phyloP scores from a whole-genome alignment of 2,797 vertebrate genomes.

The Galagoides demidoff region DNA sequence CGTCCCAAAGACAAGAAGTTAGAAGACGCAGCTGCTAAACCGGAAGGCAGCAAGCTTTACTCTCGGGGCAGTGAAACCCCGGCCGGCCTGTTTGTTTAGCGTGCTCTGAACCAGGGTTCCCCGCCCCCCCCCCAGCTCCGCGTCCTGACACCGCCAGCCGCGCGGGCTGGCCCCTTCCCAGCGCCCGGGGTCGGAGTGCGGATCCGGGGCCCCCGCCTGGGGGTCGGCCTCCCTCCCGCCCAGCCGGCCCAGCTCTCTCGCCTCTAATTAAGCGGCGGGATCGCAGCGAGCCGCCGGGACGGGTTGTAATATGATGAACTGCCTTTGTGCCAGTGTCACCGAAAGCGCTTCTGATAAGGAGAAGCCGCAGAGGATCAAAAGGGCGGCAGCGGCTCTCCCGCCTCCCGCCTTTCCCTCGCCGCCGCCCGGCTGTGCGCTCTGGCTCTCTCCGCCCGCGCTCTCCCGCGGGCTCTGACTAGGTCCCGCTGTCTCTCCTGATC shows the following conservation, averaged over 20 bases:
- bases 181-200: constrained; percentile 86
- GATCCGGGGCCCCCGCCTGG: constrained; percentile 82
- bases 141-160: neutral
- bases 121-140: neutral
- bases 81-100: neutral
- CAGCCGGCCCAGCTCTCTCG: constrained; percentile 88
- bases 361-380: constrained; percentile 90
- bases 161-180: constrained; percentile 20
- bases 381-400: constrained; percentile 27
- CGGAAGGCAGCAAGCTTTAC: neutral
- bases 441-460: constrained; percentile 6
- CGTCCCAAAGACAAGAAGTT: neutral
- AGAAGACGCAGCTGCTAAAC: neutral
- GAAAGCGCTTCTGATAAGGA: constrained; percentile 95
- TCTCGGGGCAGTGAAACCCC: neutral
- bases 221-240: constrained; percentile 86
- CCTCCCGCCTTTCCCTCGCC: constrained; percentile 38
- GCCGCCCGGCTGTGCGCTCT: constrained; percentile 31
- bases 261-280: constrained; percentile 93
- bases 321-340: constrained; percentile 93
- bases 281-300: constrained; percentile 90
- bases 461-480: neutral
- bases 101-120: neutral
- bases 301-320: constrained; percentile 91
- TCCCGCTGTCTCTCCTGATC: constrained; percentile 48